Percentiles rank a stretch among this genome's conserved stretches.
Evolutionary conservation across 2,888 invertebrate species (phyloP).

Genomic region (Ophion obscuratus): DNA sequence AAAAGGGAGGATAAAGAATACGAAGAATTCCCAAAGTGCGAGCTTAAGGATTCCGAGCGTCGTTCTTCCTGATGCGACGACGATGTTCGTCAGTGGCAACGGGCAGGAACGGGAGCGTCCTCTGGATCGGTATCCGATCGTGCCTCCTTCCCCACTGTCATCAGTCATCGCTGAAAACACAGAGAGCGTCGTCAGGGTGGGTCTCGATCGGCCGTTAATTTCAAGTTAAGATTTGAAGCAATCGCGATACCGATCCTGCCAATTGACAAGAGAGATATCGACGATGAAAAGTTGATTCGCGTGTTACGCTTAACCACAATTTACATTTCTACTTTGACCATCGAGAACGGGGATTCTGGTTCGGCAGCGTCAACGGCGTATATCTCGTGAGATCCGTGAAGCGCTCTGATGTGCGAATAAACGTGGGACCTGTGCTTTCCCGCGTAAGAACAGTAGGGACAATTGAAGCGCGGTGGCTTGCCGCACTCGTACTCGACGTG

Average conservation of each 20-base stretch:
- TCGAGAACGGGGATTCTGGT: not conserved
- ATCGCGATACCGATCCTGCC: not conserved
- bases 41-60: conserved; percentile 71
- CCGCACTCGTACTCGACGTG: conserved; percentile 76
- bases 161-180: conserved; percentile 49
- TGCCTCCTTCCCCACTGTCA: conserved; percentile 2
- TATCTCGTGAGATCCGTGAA: conserved; percentile 57
- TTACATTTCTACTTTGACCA: conserved; percentile 51
- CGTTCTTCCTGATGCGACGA: not conserved
- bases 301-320: not conserved
- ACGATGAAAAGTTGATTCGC: not conserved
- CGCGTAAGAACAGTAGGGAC: conserved; percentile 73
- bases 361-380: conserved; percentile 62
- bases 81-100: not conserved
- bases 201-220: not conserved
- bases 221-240: not conserved
- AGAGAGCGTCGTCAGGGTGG: not conserved
- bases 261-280: not conserved
- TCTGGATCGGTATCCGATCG: conserved; percentile 3
- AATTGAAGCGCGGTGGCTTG: conserved; percentile 76
- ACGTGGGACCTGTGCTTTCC: conserved; percentile 66
- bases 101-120: not conserved
- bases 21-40: conserved; percentile 69
- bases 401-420: conserved; percentile 63
- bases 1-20: not conserved